Conservation (phyloP, 1,140 invertebrate genomes). For the Drosophila busckii region DNA sequence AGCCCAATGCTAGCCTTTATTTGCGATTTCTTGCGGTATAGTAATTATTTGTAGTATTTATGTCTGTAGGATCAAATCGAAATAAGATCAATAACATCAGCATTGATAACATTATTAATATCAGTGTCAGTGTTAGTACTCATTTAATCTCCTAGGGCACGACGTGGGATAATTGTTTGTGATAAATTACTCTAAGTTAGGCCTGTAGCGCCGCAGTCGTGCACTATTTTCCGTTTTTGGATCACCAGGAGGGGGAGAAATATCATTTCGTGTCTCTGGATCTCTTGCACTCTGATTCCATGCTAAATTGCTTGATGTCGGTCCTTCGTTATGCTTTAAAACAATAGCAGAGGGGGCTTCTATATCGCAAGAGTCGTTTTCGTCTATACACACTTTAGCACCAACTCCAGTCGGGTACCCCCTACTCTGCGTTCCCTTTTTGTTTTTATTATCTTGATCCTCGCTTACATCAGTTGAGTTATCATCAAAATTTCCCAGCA, state of each 20-base stretch:
- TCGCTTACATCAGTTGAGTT: slow-evolving; percentile 50
- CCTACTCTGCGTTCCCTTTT: slow-evolving; percentile 1
- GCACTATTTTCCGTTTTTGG: slow-evolving; percentile 76
- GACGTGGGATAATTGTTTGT: too few relatives aligned
- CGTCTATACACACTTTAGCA: background rate
- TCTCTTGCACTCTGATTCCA: slow-evolving; percentile 31
- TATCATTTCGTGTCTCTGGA: slow-evolving; percentile 43
- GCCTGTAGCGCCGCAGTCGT: slow-evolving; percentile 71
- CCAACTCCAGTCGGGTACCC: slow-evolving; percentile 1
- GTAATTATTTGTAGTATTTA: too few relatives aligned
- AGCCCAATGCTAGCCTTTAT: too few relatives aligned
- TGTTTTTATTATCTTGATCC: slow-evolving; percentile 23
- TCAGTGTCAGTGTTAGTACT: background rate
- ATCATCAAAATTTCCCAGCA: slow-evolving; percentile 58
- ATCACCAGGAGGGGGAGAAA: slow-evolving; percentile 72
- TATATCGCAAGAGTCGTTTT: too few relatives aligned
- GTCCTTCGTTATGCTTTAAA: slow-evolving; percentile 16
- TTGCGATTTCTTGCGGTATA: too few relatives aligned
- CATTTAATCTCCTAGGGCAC: slow-evolving; percentile 2
- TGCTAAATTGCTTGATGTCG: slow-evolving; percentile 12
- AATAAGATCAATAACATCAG: too few relatives aligned
- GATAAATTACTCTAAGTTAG: slow-evolving; percentile 75
- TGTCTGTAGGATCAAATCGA: too few relatives aligned
- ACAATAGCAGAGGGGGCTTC: background rate
- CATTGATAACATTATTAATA: slow-evolving; percentile 1